These are phyloP conservation scores for Gracilinanus agilis DNA, from an alignment of 2,113 vertebrate species.

Conservation along the genomic window DNA sequence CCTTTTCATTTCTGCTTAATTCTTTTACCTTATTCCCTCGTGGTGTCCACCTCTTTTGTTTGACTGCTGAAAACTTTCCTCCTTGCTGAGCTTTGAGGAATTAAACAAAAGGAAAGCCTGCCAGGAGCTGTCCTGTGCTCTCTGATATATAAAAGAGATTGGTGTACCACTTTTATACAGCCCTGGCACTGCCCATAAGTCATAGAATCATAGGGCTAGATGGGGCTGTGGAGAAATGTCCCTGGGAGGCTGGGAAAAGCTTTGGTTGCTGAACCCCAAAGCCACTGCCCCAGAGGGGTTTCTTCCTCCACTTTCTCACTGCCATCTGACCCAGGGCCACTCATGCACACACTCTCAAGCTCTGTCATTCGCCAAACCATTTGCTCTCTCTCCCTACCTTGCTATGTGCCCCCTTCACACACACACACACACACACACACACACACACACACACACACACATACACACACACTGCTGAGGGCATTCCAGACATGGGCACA, in stretches of 20 bases:
- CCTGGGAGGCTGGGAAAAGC: conserved; percentile 1
- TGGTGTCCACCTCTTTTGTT: conserved; percentile 1
- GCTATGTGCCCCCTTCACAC: too few species aligned
- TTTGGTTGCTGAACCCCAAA: neutral
- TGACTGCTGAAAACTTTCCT: conserved; percentile 1
- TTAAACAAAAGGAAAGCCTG: neutral
- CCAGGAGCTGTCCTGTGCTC: neutral
- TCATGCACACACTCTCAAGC: neutral
- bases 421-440: too few species aligned
- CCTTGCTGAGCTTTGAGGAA: neutral
- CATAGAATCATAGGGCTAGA: neutral
- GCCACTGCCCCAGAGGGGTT: neutral
- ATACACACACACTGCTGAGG: neutral
- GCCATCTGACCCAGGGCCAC: neutral
- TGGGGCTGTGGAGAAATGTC: neutral
- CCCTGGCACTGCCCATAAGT: neutral
- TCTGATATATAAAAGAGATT: neutral
- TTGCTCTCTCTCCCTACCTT: neutral
- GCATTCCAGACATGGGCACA: neutral
- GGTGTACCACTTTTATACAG: neutral
- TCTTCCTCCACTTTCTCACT: neutral
- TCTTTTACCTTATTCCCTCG: neutral
- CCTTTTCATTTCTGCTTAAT: neutral
- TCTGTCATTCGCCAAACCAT: neutral
- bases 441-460: too few species aligned